Conservation (phyloP, 2,797 vertebrate species). For the Syngnathus rostellatus region DNA sequence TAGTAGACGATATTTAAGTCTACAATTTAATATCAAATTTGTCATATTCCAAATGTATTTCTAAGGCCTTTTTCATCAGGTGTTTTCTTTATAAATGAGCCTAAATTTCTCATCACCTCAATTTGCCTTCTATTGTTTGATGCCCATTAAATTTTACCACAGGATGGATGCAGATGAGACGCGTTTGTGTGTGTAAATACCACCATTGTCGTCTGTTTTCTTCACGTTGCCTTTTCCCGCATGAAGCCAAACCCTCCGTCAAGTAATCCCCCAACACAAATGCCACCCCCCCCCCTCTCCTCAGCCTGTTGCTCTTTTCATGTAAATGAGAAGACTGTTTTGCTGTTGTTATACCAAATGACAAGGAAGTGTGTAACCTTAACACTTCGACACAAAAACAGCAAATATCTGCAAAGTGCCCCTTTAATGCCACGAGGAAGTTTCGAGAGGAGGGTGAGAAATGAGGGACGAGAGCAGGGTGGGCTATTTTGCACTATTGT, state of each 20-base stretch:
- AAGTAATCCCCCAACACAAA: slow-evolving; percentile 17
- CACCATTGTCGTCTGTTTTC: slow-evolving; percentile 65
- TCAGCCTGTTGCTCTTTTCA: slow-evolving; percentile 69
- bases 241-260: slow-evolving; percentile 41
- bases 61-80: background rate
- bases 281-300: slow-evolving; percentile 18
- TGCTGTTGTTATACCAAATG: slow-evolving; percentile 80
- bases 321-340: slow-evolving; percentile 72
- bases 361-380: slow-evolving; percentile 77
- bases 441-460: slow-evolving; percentile 22
- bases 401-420: slow-evolving; percentile 72
- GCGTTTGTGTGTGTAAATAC: slow-evolving; percentile 62
- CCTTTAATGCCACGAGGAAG: slow-evolving; percentile 63
- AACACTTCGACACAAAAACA: slow-evolving; percentile 70
- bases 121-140: slow-evolving; percentile 23
- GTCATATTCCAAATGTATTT: background rate
- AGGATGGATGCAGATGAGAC: slow-evolving; percentile 49
- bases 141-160: slow-evolving; percentile 54
- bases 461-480: background rate
- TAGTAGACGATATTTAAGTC: background rate
- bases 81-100: slow-evolving; percentile 1
- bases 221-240: slow-evolving; percentile 57
- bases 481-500: background rate
- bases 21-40: background rate
- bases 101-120: background rate